These are phyloP conservation scores for Oreochromis mossambicus DNA, from an alignment of 2,797 vertebrate genomes.

Conservation along the genomic window DNA sequence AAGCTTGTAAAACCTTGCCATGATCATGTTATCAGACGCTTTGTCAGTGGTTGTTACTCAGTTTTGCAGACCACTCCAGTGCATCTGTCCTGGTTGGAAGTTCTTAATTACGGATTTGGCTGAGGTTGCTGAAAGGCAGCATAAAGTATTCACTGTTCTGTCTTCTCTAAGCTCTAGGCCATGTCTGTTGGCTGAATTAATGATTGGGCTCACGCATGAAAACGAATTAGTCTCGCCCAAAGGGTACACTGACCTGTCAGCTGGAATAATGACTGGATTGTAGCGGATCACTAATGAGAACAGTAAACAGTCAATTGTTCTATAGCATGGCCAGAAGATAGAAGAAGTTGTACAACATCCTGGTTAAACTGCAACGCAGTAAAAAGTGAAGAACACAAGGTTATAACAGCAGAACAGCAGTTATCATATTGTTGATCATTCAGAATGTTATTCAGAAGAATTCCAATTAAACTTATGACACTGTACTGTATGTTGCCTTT, in stretches of 20 bases:
- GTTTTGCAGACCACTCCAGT: constrained; percentile 16
- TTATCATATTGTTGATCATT: neutral
- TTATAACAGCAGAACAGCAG: constrained; percentile 1
- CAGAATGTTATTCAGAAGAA: neutral
- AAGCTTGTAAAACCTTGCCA: neutral
- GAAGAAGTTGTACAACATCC: constrained; percentile 7
- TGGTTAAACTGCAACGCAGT: constrained; percentile 1
- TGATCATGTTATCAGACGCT: neutral
- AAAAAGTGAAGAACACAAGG: neutral
- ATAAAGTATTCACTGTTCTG: constrained; percentile 40
- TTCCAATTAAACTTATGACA: neutral
- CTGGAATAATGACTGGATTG: constrained; percentile 67
- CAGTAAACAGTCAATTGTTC: constrained; percentile 61
- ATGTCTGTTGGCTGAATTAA: constrained; percentile 62
- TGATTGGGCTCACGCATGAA: constrained; percentile 56
- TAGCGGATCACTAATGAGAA: constrained; percentile 64
- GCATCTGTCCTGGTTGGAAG: constrained; percentile 24
- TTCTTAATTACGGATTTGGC: constrained; percentile 47
- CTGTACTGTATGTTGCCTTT: neutral
- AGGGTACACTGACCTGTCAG: constrained; percentile 65
- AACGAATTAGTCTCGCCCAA: constrained; percentile 58
- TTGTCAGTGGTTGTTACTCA: neutral
- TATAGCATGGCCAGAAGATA: constrained; percentile 31
- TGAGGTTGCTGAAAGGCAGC: constrained; percentile 41
- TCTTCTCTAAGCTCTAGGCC: constrained; percentile 51